Base-by-base conservation (phyloP, 1,140 invertebrate species). In the Psix sp. region DNA sequence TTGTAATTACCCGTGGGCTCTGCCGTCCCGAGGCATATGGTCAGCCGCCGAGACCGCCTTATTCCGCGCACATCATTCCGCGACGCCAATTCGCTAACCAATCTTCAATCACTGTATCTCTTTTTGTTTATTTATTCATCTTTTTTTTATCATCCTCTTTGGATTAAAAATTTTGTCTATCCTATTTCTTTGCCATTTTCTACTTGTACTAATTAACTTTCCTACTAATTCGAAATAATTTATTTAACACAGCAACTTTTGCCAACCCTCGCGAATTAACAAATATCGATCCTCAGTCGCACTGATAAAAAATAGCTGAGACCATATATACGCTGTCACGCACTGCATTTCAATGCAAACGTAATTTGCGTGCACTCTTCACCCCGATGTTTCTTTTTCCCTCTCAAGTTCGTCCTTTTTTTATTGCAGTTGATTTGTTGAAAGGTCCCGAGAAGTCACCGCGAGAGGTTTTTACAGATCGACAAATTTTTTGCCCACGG, bases 1-100 rank as follows among this genome's bases (percentile, higher is more conserved):
- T 87, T 80, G 80, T 84, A 83, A 86, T 86, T 85, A 81, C 83
- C 81, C 76, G 65, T 79, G 75, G 74, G 76, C 76, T 74, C 56
- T 70, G 71, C 31, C 73, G 66, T 72, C 76, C 77, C 77, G 77
- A 71, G 77, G 80, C 81, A 82, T 81, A 84, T 83, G 82, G 81
- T 75, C 75, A 66, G 66, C 56, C 56, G 52, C 51, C 17, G 39
- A 46, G 46, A 49, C 40, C 45, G 48, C 74, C 70, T 82, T 79
- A 80, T 78, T 80, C 78, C 77, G 52, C 57, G 68, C 67, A 78
- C 80, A 79, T 81, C 11, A 13, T 35, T 3, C 33, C 10, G 33
- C 33, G 33, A n/a, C 33, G 33, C 17, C 15, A 14, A 16, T 29
- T 29, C n/a, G 2, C 26, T 3, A 3, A 10, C 1, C 26, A 29